A percentile compares a stretch with the other conserved stretches of the same genome.
Conservation (phyloP, 2,888 invertebrate species). For the Lasioglossum marginatum region DNA sequence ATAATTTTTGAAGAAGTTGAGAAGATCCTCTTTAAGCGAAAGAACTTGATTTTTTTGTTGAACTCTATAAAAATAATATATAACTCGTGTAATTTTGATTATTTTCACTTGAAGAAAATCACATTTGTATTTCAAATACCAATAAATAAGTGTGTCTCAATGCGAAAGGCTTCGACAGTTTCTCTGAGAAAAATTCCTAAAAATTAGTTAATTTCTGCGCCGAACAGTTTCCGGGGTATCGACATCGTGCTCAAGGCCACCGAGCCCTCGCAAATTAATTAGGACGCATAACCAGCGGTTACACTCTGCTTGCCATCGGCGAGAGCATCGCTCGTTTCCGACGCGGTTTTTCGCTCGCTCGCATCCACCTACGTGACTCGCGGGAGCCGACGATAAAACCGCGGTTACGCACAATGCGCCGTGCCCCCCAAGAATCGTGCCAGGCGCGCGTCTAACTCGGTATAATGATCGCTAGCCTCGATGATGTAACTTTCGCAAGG, state of each 20-base stretch:
- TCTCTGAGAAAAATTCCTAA: not conserved
- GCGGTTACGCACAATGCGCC: slow-evolving; percentile 69
- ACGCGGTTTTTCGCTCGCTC: slow-evolving; percentile 10
- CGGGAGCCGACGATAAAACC: slow-evolving; percentile 41
- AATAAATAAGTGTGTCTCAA: not conserved
- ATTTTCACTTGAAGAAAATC: not conserved
- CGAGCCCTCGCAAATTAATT: not conserved
- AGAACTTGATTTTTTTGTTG: not conserved
- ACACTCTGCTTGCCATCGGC: slow-evolving; percentile 43
- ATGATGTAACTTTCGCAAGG: slow-evolving; percentile 82
- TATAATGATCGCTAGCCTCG: slow-evolving; percentile 78
- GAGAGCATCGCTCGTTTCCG: slow-evolving; percentile 27
- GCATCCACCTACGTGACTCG: slow-evolving; percentile 46
- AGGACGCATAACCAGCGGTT: slow-evolving; percentile 5
- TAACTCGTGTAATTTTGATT: not conserved
- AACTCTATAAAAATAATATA: not conserved
- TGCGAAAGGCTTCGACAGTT: not conserved
- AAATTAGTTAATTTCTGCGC: not conserved
- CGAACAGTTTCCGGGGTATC: not conserved
- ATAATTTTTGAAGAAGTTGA: not conserved
- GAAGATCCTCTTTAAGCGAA: not conserved
- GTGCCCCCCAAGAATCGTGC: slow-evolving; percentile 77
- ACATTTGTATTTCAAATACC: not conserved
- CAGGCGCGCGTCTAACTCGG: slow-evolving; percentile 68
- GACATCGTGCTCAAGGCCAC: slow-evolving; percentile 37